Base-by-base conservation (phyloP, 2,888 invertebrate genomes). In the Parochlus steinenii region DNA sequence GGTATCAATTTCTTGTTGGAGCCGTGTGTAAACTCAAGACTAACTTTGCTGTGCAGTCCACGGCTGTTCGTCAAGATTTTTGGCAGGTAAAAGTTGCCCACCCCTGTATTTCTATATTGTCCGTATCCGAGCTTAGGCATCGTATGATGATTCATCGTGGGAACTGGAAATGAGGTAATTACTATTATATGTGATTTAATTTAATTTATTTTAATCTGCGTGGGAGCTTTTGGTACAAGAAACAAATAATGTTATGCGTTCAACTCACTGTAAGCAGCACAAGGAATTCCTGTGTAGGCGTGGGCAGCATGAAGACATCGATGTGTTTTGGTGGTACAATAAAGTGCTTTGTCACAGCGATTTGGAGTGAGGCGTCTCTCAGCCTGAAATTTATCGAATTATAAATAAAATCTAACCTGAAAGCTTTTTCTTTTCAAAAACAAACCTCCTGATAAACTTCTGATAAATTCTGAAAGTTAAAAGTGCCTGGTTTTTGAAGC, bases 231-330 rank as follows among this genome's bases (percentile, higher is more conserved):
- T n/a, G n/a, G n/a, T n/a, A 17, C 15, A 10, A 8, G 14, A 27
- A n/a, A 25, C 25, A 38, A 22, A 22, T 23, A 38, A 36, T 47
- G n/a, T n/a, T n/a, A n/a, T n/a, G n/a, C n/a, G n/a, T n/a, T n/a
- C n/a, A n/a, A 73, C 81, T 77, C 64, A 85, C 83, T 70, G 55
- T 83, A 85, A 25, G 83, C 82, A 24, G 82, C 81, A 55, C 83
- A 83, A 3, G 89, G 89, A 37, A 87, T 67, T 7, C 82, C 82
- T 3, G 87, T 87, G 52, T 89, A 89, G 17, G 89, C 87, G 54
- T 89, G 87, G 7, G 86, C 76, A 3, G 87, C 86, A 53, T 90
- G 89, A 52, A 79, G 76, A 59, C 90, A 90, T 44, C 86, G 68
- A 53, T 89, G 85, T 3, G 89, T 89, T 49, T 79, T 78, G 45